Conservation (phyloP, 2,113 vertebrate genomes). For the Chaetodon auriga region DNA sequence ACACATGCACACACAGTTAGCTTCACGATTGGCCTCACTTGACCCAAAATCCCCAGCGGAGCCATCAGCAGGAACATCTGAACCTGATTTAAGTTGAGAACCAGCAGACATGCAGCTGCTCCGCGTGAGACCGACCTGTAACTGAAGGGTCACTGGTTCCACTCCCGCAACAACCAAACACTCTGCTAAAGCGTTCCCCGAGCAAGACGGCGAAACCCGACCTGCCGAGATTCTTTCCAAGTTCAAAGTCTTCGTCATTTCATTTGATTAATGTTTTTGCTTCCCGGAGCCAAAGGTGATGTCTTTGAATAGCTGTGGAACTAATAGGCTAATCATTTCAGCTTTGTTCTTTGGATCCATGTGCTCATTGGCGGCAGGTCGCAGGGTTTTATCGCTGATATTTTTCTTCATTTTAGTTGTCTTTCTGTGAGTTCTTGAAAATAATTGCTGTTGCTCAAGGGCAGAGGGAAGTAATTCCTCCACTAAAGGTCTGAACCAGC, state of each 20-base stretch:
- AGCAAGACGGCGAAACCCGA: neutral
- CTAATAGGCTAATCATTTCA: neutral
- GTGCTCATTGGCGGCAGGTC: neutral
- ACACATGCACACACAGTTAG: neutral
- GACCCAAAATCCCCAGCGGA: constrained; percentile 48
- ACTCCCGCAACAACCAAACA: constrained; percentile 11
- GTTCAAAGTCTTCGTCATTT: neutral
- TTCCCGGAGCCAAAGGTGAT: neutral
- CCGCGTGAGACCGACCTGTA: constrained; percentile 33
- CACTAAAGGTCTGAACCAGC: no score
- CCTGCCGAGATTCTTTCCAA: no score
- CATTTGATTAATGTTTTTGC: no score
- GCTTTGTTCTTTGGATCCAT: neutral
- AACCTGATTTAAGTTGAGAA: constrained; percentile 50
- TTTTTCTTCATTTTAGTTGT: no score
- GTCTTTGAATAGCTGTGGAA: neutral
- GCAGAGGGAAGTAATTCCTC: no score
- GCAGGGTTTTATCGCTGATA: no score
- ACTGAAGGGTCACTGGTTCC: constrained; percentile 13
- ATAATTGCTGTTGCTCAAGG: no score
- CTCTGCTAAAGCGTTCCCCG: neutral
- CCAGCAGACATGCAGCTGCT: constrained; percentile 49
- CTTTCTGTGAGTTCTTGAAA: no score
- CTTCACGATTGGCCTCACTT: constrained; percentile 47
- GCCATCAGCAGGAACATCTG: constrained; percentile 62